These are phyloP conservation scores for Erebia aethiops DNA, from an alignment of 2,888 invertebrate genomes.

Conservation along the genomic window DNA sequence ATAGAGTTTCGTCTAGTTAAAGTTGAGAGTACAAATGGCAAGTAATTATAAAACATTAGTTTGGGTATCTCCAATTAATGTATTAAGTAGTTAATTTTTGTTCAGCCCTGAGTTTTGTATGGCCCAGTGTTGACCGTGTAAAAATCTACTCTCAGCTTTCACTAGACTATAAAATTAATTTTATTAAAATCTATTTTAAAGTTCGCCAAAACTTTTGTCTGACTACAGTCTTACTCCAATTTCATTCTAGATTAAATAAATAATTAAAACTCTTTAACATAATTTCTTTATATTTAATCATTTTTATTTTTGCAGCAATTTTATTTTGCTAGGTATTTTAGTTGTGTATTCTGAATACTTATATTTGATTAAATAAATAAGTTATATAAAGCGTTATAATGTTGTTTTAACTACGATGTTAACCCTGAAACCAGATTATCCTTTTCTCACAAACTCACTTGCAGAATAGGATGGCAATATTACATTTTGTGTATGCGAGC, in stretches of 20 bases:
- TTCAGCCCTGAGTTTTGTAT: no score
- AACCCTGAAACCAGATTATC: not conserved
- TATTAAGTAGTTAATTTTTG: no score
- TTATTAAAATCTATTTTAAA: not conserved
- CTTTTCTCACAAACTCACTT: no score
- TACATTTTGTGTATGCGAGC: no score
- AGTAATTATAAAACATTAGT: no score
- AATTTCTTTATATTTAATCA: constrained; percentile 7
- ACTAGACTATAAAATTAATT: not conserved
- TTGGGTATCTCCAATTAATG: no score
- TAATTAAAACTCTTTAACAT: not conserved
- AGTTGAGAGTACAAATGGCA: no score
- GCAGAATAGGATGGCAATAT: no score
- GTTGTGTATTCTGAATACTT: constrained; percentile 7
- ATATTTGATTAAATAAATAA: constrained; percentile 21
- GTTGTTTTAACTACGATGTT: constrained; percentile 16
- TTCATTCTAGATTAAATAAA: not conserved
- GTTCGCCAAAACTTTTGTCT: not conserved
- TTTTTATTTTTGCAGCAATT: constrained; percentile 12
- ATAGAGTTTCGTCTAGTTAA: no score
- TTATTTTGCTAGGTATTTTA: not conserved
- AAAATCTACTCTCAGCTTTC: no score
- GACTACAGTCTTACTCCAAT: not conserved
- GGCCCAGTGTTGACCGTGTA: no score
- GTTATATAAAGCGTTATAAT: constrained; percentile 20